phyloP scores from a whole-genome alignment of 2,888 invertebrate species.

The Serrognathus titanus region DNA sequence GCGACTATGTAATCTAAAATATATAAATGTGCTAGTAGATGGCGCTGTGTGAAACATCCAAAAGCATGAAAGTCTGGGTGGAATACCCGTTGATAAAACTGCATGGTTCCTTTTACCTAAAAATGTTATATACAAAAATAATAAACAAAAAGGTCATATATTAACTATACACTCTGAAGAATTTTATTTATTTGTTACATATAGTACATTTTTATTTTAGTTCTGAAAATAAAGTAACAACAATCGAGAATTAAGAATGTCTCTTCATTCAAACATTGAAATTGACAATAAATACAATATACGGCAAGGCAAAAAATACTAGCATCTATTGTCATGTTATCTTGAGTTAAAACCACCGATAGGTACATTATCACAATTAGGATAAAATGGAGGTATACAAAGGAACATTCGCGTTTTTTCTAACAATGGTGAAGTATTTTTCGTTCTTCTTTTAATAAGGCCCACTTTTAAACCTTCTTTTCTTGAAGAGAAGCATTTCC shows the following conservation, averaged over 20 bases:
- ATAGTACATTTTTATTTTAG: slow-evolving; percentile 16
- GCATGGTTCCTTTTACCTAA: too few species aligned
- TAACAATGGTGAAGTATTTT: slow-evolving; percentile 5
- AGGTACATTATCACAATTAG: slow-evolving; percentile 26
- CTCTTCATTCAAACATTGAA: slow-evolving; percentile 8
- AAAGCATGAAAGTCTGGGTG: too few species aligned
- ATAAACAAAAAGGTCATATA: too few species aligned
- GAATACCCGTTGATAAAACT: too few species aligned
- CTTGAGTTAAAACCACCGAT: slow-evolving; percentile 15
- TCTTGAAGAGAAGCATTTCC: too few species aligned
- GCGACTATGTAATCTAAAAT: too few species aligned
- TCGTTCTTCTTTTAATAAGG: not conserved
- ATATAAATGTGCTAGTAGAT: too few species aligned
- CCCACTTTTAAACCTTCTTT: too few species aligned
- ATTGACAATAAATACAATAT: slow-evolving; percentile 11
- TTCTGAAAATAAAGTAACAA: slow-evolving; percentile 17
- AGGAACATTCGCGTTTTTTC: slow-evolving; percentile 19
- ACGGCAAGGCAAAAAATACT: slow-evolving; percentile 12
- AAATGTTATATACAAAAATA: too few species aligned
- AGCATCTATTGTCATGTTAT: slow-evolving; percentile 9
- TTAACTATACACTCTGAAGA: too few species aligned
- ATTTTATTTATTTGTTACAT: slow-evolving; percentile 13
- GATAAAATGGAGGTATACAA: slow-evolving; percentile 23
- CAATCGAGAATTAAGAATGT: slow-evolving; percentile 11
- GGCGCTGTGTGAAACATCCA: too few species aligned